phyloP scores from a whole-genome alignment of 2,797 vertebrate species.

The Acomys russatus region DNA sequence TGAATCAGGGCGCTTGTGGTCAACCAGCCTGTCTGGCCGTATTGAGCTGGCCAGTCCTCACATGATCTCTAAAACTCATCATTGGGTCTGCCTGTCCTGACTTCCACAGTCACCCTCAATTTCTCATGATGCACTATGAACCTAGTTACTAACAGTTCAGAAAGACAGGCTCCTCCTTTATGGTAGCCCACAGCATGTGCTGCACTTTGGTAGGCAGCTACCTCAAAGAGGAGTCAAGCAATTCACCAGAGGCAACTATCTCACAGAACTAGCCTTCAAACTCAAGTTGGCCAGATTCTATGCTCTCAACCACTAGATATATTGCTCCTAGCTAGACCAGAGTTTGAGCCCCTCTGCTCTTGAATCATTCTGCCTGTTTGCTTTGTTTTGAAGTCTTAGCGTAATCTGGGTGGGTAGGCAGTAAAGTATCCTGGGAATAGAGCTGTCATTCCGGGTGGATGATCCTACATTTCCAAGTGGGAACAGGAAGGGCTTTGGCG shows the following conservation, averaged over 20 bases:
- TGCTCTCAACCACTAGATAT: neutral
- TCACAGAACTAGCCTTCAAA: neutral
- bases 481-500: neutral
- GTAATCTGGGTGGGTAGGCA: neutral
- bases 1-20: neutral
- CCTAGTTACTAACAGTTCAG: neutral
- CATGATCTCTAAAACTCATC: neutral
- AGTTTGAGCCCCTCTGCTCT: neutral
- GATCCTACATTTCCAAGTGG: neutral
- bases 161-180: neutral
- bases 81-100: neutral
- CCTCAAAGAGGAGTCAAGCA: neutral
- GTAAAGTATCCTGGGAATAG: neutral
- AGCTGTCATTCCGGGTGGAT: neutral
- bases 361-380: neutral
- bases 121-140: neutral
- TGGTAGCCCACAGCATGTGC: neutral
- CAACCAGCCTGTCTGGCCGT: neutral
- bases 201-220: neutral
- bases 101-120: neutral
- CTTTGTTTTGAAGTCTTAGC: neutral
- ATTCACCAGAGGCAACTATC: neutral
- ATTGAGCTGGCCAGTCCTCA: neutral
- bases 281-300: neutral
- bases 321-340: neutral